phyloP scores from a whole-genome alignment of 1,140 invertebrate genomes.

The Physella acuta region DNA sequence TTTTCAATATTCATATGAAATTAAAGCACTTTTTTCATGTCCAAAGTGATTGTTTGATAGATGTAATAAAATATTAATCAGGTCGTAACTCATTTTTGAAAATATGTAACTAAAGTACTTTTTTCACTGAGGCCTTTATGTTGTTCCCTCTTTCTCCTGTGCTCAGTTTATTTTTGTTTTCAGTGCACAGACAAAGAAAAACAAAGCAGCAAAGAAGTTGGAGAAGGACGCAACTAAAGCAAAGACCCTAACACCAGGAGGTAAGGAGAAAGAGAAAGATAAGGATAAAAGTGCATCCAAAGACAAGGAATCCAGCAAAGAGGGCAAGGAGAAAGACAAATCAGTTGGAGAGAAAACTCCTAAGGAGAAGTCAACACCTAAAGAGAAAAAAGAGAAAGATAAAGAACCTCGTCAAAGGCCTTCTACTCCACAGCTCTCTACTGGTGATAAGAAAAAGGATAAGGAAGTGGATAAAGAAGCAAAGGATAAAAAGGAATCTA shows the following conservation, averaged over 20 bases:
- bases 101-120: no score
- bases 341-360: neutral
- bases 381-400: slow-evolving; percentile 23
- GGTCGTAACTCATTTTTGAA: no score
- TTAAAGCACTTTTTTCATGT: no score
- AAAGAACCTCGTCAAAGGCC: slow-evolving; percentile 10
- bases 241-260: slow-evolving; percentile 8
- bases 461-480: slow-evolving; percentile 18
- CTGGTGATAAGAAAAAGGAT: slow-evolving; percentile 23
- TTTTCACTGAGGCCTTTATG: no score
- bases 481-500: slow-evolving; percentile 24
- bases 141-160: no score
- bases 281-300: neutral
- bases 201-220: slow-evolving; percentile 22
- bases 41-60: no score
- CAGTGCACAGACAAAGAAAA: slow-evolving; percentile 24
- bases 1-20: no score
- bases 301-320: neutral
- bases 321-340: slow-evolving; percentile 8
- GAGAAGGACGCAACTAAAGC: slow-evolving; percentile 24
- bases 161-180: neutral
- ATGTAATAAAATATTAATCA: no score
- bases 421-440: slow-evolving; percentile 13
- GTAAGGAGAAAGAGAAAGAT: neutral
- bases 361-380: neutral